Conservation (phyloP, 2,113 vertebrate species). For the Lepidothrix coronata region DNA sequence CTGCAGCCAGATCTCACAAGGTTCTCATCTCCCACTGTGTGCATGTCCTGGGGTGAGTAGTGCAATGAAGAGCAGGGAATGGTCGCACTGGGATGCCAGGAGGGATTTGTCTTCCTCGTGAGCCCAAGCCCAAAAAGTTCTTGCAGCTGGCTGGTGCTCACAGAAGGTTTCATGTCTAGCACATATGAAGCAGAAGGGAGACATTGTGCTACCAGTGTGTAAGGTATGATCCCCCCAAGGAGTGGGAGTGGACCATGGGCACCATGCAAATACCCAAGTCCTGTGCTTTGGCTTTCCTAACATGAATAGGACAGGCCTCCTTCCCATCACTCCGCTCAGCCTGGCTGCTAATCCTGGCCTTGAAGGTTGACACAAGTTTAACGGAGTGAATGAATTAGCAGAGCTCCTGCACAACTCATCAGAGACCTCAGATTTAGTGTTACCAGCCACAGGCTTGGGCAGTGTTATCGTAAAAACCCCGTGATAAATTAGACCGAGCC, state of each 20-base stretch:
- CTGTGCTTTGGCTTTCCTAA: background rate
- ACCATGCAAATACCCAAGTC: background rate
- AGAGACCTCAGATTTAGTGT: background rate
- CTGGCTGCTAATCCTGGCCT: background rate
- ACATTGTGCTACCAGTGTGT: background rate
- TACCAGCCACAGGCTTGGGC: background rate
- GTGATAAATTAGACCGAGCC: background rate
- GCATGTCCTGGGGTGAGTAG: background rate
- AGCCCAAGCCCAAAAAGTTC: background rate
- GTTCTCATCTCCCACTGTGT: accelerated
- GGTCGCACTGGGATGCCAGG: accelerated
- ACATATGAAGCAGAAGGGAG: background rate
- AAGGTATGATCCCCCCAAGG: background rate
- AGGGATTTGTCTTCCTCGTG: accelerated
- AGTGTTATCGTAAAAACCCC: background rate
- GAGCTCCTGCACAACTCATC: background rate
- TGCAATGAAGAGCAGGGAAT: accelerated
- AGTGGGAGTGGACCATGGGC: background rate
- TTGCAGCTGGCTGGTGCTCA: background rate
- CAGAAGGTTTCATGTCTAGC: background rate
- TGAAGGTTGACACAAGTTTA: background rate
- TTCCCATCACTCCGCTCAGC: background rate
- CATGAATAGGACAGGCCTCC: background rate
- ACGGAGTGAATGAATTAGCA: background rate
- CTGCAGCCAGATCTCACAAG: background rate